Evolutionary conservation across 1,140 invertebrate genomes (phyloP).

Genomic region (Aleiodes sp.): DNA sequence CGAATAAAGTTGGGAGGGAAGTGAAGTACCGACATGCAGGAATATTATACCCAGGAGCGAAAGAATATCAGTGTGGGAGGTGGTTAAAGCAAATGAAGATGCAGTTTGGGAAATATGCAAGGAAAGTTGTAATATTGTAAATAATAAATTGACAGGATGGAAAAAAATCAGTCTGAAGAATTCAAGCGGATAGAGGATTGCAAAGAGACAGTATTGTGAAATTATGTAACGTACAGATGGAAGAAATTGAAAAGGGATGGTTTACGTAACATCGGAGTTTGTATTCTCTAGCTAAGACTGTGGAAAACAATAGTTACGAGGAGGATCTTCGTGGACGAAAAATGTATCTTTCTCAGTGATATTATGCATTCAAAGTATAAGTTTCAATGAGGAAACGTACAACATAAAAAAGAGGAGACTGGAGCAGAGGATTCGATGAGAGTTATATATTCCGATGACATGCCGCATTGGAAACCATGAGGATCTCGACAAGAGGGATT

Average conservation of each 20-base stretch:
- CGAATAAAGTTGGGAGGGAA: background rate
- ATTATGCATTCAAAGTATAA: too few species aligned
- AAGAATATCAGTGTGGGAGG: conserved; percentile 1
- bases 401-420: too few species aligned
- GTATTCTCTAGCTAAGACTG: conserved; percentile 54
- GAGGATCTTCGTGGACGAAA: background rate
- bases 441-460: background rate
- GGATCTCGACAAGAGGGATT: conserved; percentile 1
- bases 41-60: background rate
- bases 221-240: background rate
- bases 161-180: too few species aligned
- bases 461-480: conserved; percentile 4
- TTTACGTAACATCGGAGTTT: conserved; percentile 61
- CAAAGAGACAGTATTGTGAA: background rate
- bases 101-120: conserved; percentile 41
- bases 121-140: conserved; percentile 26
- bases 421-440: background rate
- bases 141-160: conserved; percentile 21
- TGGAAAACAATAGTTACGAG: conserved; percentile 61
- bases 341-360: background rate
- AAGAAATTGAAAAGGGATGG: background rate
- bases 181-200: background rate
- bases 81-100: conserved; percentile 38
- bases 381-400: too few species aligned
- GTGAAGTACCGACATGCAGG: background rate